These are phyloP conservation scores for Macrobrachium nipponense DNA, from an alignment of 1,140 invertebrate species.

Conservation along the genomic window DNA sequence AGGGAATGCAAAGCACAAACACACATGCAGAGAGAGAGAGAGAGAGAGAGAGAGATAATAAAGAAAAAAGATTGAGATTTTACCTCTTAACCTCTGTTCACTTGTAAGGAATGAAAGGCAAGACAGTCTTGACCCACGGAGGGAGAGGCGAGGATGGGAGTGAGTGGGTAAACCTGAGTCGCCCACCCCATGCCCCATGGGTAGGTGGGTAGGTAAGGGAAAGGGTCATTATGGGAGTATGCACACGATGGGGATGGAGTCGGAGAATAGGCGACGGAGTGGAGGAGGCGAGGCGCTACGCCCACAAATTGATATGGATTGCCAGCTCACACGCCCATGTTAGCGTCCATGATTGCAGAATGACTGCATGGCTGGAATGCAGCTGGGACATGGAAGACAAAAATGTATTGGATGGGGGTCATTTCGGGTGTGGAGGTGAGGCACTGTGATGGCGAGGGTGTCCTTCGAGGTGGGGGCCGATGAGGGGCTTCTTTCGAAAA, in stretches of 20 bases:
- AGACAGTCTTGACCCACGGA: background rate
- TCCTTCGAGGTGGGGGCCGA: too few species aligned
- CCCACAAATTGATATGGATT: constrained; percentile 31
- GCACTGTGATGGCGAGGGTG: background rate
- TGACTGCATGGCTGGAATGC: background rate
- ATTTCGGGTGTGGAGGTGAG: background rate
- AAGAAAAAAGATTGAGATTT: background rate
- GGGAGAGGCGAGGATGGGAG: too few species aligned
- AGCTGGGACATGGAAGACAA: background rate
- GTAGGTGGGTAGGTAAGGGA: too few species aligned
- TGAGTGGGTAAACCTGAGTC: too few species aligned
- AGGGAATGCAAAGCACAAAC: background rate
- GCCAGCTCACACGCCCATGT: constrained; percentile 21
- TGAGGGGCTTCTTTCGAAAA: too few species aligned
- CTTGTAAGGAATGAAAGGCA: too few species aligned
- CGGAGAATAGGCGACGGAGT: background rate
- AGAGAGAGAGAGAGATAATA: constrained; percentile 2
- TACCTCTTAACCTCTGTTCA: too few species aligned
- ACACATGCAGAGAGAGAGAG: constrained; percentile 5
- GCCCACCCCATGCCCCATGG: too few species aligned
- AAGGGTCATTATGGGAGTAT: too few species aligned
- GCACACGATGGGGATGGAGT: background rate
- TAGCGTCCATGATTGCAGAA: background rate
- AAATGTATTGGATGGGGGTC: background rate
- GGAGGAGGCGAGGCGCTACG: constrained; percentile 11